Conservation (phyloP, 1,140 invertebrate genomes). For the Anastrepha ludens region DNA sequence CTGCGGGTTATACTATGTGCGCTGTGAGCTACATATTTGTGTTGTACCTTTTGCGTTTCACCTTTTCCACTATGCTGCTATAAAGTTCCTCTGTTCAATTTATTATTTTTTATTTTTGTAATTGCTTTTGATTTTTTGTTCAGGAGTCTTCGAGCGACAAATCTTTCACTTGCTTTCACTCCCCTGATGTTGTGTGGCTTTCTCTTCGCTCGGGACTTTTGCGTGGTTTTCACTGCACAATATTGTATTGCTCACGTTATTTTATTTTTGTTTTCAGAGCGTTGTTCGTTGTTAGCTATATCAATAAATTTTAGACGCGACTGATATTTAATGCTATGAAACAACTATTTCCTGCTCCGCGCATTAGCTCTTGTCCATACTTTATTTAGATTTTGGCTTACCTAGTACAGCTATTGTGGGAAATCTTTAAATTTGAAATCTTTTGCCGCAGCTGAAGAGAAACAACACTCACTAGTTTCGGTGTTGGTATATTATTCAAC, state of each 20-base stretch:
- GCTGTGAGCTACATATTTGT: neutral
- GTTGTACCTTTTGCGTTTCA: constrained; percentile 15
- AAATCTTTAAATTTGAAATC: constrained; percentile 19
- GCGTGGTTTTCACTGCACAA: neutral
- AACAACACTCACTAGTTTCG: neutral
- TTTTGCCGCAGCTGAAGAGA: neutral
- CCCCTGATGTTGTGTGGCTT: neutral
- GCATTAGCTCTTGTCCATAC: neutral
- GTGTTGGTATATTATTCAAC: constrained; percentile 24
- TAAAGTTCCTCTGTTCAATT: neutral
- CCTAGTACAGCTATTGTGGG: neutral
- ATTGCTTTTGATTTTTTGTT: constrained; percentile 31
- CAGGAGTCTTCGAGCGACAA: neutral
- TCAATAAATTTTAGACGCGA: constrained; percentile 58
- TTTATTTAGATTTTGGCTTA: neutral
- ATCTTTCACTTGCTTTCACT: constrained; percentile 5
- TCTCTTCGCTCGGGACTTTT: neutral
- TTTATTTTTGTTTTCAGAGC: neutral
- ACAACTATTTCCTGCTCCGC: neutral
- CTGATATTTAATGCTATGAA: constrained; percentile 36
- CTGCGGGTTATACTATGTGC: neutral
- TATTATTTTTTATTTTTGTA: constrained; percentile 37
- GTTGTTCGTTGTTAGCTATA: constrained; percentile 5
- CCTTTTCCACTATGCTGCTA: neutral
- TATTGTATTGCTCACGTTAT: neutral